Base-by-base conservation (phyloP, 2,797 vertebrate genomes). In the Gouania willdenowi region DNA sequence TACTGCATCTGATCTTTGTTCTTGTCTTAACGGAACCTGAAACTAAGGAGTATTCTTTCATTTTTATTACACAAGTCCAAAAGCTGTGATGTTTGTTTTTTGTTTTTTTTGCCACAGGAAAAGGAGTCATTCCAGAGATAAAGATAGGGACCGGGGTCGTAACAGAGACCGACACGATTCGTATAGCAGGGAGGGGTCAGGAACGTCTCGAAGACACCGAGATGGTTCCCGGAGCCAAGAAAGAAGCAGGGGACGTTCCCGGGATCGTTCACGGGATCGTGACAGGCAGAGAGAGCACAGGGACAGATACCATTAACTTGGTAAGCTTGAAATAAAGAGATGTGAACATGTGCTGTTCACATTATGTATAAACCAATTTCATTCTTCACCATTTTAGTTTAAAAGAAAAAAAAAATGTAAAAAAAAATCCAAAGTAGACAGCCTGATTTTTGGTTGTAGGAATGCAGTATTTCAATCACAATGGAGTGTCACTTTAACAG, bases 251-350 rank as follows among this genome's bases (percentile, higher is more conserved):
- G 93, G 92, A 52, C 73, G 87, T 28, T 88, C 89, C 11, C 84
- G 91, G 54, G 86, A 88, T 0, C 84, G 92, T n/a, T 93, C 93
- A 18, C 83, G 90, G 48, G 82, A 86, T 0, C 85, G 92, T n/a
- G 94, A 94, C 23, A 82, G 90, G 22, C 51, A 76, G 32, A 58
- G 91, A 66, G 86, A 88, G 21, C 48, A 75, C 26, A 67, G 74
- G 47, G 83, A 84, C 72, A 64, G 89, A 71, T 92, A 95, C 73
- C 92, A 91, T 81, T 94, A 71, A 83, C 53, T 33, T 41, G 60
- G 82, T 77, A 57, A 67, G 69, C 10, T 45, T 19, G 4, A n/a
- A n/a, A n/a, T n/a, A n/a, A n/a, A n/a, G n/a, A n/a, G n/a, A n/a
- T n/a, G n/a, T n/a, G n/a, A n/a, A n/a, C n/a, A n/a, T n/a, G n/a